Evolutionary conservation across 2,797 vertebrate genomes (phyloP).

Genomic region (Catharus ustulatus): DNA sequence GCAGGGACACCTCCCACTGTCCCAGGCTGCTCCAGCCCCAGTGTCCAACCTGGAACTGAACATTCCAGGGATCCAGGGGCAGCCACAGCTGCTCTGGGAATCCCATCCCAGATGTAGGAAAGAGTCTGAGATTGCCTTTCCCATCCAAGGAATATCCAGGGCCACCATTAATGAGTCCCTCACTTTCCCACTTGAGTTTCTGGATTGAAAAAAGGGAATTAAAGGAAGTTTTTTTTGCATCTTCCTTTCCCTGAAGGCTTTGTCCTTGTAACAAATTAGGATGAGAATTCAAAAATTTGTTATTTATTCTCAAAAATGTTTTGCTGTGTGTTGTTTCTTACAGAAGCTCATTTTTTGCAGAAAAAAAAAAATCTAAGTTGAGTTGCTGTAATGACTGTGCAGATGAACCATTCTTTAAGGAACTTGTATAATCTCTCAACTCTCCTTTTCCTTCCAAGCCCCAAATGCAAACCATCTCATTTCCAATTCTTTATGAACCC

Average conservation of each 20-base stretch:
- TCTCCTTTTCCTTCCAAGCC: background rate
- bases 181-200: background rate
- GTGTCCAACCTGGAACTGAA: accelerated
- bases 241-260: background rate
- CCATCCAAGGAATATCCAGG: background rate
- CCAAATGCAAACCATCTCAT: conserved; percentile 1
- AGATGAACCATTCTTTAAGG: background rate
- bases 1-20: background rate
- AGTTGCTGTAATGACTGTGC: background rate
- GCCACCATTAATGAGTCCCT: background rate
- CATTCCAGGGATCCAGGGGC: background rate
- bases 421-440: background rate
- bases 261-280: accelerated
- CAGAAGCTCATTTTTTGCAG: background rate
- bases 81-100: background rate
- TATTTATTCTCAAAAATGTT: background rate
- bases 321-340: background rate
- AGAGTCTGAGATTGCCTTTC: background rate
- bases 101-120: background rate
- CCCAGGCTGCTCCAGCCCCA: background rate
- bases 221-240: background rate
- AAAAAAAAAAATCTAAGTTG: background rate
- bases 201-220: background rate
- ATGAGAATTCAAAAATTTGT: accelerated
- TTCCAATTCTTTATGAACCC: background rate